Evolutionary conservation across 2,888 invertebrate species (phyloP).

Genomic region (Macaria liturata): DNA sequence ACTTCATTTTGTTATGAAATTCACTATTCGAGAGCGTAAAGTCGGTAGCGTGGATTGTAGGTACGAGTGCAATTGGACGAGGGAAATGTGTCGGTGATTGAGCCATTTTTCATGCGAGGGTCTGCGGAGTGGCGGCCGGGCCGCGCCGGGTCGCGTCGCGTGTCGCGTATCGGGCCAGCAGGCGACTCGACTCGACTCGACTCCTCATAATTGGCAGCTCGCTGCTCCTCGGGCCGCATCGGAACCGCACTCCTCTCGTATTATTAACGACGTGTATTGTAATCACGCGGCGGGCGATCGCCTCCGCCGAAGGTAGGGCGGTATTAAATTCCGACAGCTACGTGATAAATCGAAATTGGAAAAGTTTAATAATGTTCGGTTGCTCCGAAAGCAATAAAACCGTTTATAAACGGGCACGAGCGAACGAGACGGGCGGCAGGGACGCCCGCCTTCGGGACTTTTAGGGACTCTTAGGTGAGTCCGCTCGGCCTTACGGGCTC

Average conservation of each 20-base stretch:
- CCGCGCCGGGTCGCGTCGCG: constrained; percentile 27
- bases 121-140: constrained; percentile 17
- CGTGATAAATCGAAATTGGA: constrained; percentile 84
- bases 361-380: constrained; percentile 85
- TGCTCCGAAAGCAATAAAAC: constrained; percentile 84
- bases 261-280: constrained; percentile 83
- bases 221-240: constrained; percentile 42
- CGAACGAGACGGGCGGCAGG: constrained; percentile 80
- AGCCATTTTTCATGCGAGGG: constrained; percentile 37
- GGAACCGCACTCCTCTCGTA: constrained; percentile 64
- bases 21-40: constrained; percentile 43
- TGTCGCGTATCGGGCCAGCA: constrained; percentile 12
- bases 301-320: constrained; percentile 83
- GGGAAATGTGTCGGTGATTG: constrained; percentile 32
- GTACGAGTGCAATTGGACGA: constrained; percentile 21
- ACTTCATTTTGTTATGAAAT: constrained; percentile 79
- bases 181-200: constrained; percentile 12
- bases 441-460: constrained; percentile 79
- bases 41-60: constrained; percentile 25
- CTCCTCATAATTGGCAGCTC: constrained; percentile 53
- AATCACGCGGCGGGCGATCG: constrained; percentile 83
- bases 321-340: constrained; percentile 84
- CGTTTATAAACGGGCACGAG: constrained; percentile 83
- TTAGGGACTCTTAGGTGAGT: constrained; percentile 79
- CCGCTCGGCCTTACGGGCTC: constrained; percentile 66